These are phyloP conservation scores for Vidua macroura DNA, from an alignment of 2,113 vertebrate species.

Conservation along the genomic window DNA sequence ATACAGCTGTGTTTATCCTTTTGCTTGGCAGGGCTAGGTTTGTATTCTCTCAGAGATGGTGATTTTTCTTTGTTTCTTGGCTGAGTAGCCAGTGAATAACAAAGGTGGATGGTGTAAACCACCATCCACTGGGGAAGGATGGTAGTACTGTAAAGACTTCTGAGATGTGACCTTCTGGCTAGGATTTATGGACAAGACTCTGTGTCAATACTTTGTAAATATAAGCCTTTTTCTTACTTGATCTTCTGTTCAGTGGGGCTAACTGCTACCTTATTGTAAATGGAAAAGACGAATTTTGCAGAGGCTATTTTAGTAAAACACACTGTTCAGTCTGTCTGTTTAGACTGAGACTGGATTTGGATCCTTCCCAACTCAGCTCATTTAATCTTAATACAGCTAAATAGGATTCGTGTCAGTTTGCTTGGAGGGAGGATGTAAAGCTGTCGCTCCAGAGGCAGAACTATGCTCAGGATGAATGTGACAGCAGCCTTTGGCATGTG, in stretches of 20 bases:
- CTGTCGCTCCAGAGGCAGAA: background rate
- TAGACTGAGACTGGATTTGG: conserved; percentile 6
- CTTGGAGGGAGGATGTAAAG: background rate
- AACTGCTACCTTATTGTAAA: background rate
- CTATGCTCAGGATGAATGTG: background rate
- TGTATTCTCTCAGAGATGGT: background rate
- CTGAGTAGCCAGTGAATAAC: background rate
- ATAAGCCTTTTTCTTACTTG: background rate
- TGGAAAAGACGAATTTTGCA: background rate
- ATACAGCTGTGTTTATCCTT: background rate
- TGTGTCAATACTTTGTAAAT: background rate
- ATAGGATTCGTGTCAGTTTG: conserved; percentile 28
- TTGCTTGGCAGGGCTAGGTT: background rate
- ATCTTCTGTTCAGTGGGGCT: background rate
- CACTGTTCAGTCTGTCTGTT: background rate
- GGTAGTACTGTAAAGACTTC: background rate
- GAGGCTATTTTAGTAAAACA: background rate
- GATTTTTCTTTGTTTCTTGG: background rate
- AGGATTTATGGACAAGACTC: background rate
- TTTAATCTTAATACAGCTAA: conserved; percentile 39
- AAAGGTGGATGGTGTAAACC: background rate
- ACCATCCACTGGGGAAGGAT: background rate
- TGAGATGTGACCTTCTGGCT: background rate
- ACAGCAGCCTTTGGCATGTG: background rate
- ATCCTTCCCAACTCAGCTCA: conserved; percentile 13